Percentiles rank a stretch among this genome's conserved stretches.
These are phyloP conservation scores for Planococcus citri DNA, from an alignment of 1,140 invertebrate genomes.

Conservation along the genomic window DNA sequence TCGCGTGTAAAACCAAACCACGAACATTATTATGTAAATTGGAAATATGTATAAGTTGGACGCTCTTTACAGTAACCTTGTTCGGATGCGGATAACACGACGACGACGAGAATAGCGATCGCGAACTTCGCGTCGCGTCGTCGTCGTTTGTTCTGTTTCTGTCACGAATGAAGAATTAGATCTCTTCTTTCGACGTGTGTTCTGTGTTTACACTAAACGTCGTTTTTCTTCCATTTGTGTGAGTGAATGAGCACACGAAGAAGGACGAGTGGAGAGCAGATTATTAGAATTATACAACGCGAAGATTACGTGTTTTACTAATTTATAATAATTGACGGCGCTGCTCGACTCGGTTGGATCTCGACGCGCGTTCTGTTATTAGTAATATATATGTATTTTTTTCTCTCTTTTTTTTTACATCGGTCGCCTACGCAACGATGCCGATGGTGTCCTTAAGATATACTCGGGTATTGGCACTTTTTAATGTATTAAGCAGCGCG, in stretches of 20 bases:
- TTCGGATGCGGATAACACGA: neutral
- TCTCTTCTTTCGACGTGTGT: too few relatives aligned
- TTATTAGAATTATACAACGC: neutral
- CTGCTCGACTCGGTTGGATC: neutral
- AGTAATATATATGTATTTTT: neutral
- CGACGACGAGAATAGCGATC: neutral
- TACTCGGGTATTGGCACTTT: too few relatives aligned
- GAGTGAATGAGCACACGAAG: too few relatives aligned
- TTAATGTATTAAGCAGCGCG: too few relatives aligned
- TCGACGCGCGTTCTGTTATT: too few relatives aligned
- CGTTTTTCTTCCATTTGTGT: too few relatives aligned
- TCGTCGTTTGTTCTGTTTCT: neutral
- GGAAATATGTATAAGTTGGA: neutral
- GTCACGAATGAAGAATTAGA: neutral
- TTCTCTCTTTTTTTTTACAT: neutral
- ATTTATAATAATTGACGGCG: neutral
- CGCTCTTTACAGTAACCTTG: neutral
- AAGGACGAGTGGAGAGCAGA: too few relatives aligned
- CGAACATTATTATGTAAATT: too few relatives aligned
- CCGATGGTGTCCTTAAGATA: neutral
- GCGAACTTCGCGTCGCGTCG: neutral
- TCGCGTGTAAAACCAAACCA: too few relatives aligned
- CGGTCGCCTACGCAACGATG: neutral
- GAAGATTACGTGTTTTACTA: neutral
- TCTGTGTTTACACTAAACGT: too few relatives aligned